Evolutionary conservation across 1,140 invertebrate species (phyloP), one percentile per base, ranked within the genome.

Genomic region (Tachypleus tridentatus): DNA sequence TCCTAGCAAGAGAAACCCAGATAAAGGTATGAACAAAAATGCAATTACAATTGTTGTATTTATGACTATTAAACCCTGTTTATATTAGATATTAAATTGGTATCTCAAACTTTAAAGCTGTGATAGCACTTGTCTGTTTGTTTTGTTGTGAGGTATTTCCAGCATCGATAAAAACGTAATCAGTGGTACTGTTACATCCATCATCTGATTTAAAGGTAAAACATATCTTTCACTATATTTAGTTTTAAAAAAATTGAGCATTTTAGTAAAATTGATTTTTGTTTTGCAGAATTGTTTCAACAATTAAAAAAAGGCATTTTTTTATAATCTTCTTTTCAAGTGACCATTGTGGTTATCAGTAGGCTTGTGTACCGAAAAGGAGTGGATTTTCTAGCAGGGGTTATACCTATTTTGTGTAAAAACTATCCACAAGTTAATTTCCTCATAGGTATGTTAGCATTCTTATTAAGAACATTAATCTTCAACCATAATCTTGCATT

Each of bases 281-380:
- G 29, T 29, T 29, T 29, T 29, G 29, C 0, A 29, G 29, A 29
- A 29, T 29, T 29, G 29, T 29, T 29, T 29, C 29, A 29, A 29
- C 29, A 29, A 29, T 29, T 29, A 29, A 29, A 29, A 29, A 29
- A 29, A 29, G 29, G 29, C 29, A 29, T 29, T 29, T 29, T n/a
- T 9, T 54, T 54, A 9, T 29, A 29, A 29, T 29, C 29, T 29
- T 29, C n/a, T 54, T 9, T 74, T 70, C 57, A 77, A 89, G 89
- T 97, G 71, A 95, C 91, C 29, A 87, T 99, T 73, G 86, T 99
- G 6, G 87, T 98, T 62, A 83, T 98, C n/a, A 96, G 94, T 70
- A 82, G 97, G 64, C 81, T 99, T 70, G 96, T 98, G 1, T 98
- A 99, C 76, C 84, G 97, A 61, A 99, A 99, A 81, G 97, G 97